Evolutionary conservation across 2,888 invertebrate genomes (phyloP), one percentile per base, ranked within the genome.

Genomic region (Barypeithes pellucidus): DNA sequence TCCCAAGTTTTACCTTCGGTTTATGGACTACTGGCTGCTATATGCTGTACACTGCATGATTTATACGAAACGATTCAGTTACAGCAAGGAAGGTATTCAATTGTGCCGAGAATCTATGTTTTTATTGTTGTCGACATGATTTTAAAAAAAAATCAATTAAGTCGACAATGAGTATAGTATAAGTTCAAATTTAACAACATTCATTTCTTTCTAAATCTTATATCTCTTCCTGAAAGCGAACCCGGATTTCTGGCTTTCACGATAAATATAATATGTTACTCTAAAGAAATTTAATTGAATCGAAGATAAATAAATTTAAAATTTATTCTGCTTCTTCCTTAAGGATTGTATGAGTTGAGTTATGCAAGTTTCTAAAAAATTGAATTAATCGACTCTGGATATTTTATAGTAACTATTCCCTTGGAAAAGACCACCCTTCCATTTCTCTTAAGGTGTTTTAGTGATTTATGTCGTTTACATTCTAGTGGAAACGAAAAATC

Each of bases 1-100:
- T 60, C 70, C 70, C 54, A 67, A 67, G 71, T 75, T 72, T 75
- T 67, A 67, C 75, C 71, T 72, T 59, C 66, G 36, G 67, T 61
- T 72, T 67, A 67, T 72, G 50, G 67, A 67, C 47, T 60, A 52
- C 47, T 60, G 60, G 67, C 20, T 67, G 57, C 33, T 61, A 65
- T 65, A 57, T 45, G 57, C 59, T 63, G 24, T 41, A 59, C 67
- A 67, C 20, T 41, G 63, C 66, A 62, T 68, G 73, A 73, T 73
- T 73, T 73, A 73, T 68, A 16, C 5, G 16, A 33, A 65, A 65
- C 52, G 36, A 65, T 65, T 65, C 65, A 50, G 45, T 65, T 65
- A 33, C 14, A 47, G 29, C 36, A 36, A n/a, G 18, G 33, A 39
- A 65, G 14, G 29, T 50, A 36, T 50, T 33, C 65, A 50, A 50